Evolutionary conservation across 2,113 vertebrate species (phyloP).

Genomic region (Dasypus novemcinctus): DNA sequence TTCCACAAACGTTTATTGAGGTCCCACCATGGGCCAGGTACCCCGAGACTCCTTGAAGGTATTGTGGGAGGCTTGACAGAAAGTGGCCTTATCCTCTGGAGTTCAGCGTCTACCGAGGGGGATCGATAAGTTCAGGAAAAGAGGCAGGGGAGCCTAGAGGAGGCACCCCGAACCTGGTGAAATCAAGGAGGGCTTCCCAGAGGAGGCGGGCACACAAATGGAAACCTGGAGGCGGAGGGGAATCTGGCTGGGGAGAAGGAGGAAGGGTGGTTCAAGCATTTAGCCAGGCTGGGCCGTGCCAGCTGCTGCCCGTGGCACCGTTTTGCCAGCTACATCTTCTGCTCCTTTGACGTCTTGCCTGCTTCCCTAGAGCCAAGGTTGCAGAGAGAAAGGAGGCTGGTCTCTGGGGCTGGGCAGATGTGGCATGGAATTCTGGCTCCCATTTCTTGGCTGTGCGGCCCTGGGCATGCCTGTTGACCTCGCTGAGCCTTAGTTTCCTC

Average conservation of each 20-base stretch:
- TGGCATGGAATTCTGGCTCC: not conserved
- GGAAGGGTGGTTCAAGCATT: not conserved
- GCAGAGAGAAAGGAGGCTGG: not conserved
- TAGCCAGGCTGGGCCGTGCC: not conserved
- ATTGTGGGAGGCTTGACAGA: not conserved
- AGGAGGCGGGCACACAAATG: accelerated
- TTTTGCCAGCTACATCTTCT: not conserved
- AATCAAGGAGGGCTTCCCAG: not conserved
- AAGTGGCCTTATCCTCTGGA: not conserved
- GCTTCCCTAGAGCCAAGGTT: not conserved
- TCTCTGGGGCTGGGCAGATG: not conserved
- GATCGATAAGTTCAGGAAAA: not conserved
- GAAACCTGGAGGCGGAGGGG: not conserved
- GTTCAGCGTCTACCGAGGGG: not conserved
- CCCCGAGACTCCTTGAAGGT: not conserved
- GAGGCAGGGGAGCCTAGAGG: not conserved
- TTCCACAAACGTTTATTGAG: not conserved
- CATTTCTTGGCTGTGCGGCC: not conserved
- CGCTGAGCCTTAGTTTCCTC: not conserved
- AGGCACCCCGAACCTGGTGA: not conserved
- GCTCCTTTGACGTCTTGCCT: not conserved
- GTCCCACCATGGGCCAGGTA: not conserved
- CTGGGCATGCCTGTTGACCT: not conserved
- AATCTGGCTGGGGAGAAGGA: not conserved
- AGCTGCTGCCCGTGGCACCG: not conserved